Base-by-base conservation (phyloP, 2,888 invertebrate genomes). In the Dynastes hyllus region DNA sequence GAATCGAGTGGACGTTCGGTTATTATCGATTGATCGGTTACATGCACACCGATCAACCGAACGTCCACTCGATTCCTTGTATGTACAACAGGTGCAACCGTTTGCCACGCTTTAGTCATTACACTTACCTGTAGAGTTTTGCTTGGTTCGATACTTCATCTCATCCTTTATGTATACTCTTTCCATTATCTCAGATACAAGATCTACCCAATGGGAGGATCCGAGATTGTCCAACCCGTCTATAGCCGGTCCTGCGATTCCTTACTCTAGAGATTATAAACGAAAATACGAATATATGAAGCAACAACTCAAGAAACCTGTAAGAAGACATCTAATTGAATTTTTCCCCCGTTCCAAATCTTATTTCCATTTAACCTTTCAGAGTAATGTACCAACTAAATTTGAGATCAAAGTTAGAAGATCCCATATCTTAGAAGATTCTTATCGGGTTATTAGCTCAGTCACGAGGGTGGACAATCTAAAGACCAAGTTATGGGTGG, bases 161-260 rank as follows among this genome's bases (percentile, higher is more conserved):
- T 58, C 13, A 32, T 50, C 50, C 6, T 37, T 6, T 50, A 51
- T 69, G 4, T 69, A 8, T 66, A 37, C 32, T 6, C 0, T 45
- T 45, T 11, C 8, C 8, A 11, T 8, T 0, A 2, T 8, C 45
- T 79, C 88, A 98, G 98, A 97, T 90, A 97, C 97, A 0, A 93
- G 97, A 87, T 96, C 95, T 83, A 99, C 99, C 16, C 98, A 99
- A 87, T 99, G 99, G 99, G 99, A 99, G 90, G 99, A 99, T 92
- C 99, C 99, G 63, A 92, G 99, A 82, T 91, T 99, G 88, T 97
- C 96, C 77, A 97, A 97, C 92, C 97, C 97, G 80, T 95, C 96
- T 90, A 97, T 99, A 86, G 98, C 98, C 82, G 99, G 99, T 58
- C 98, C 98, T 81, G 98, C 98, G 82, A 97, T 99, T 87, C 98